Percentiles rank a stretch among this genome's conserved stretches.
Conservation (phyloP, 1,140 invertebrate species). For the Achroia grisella region DNA sequence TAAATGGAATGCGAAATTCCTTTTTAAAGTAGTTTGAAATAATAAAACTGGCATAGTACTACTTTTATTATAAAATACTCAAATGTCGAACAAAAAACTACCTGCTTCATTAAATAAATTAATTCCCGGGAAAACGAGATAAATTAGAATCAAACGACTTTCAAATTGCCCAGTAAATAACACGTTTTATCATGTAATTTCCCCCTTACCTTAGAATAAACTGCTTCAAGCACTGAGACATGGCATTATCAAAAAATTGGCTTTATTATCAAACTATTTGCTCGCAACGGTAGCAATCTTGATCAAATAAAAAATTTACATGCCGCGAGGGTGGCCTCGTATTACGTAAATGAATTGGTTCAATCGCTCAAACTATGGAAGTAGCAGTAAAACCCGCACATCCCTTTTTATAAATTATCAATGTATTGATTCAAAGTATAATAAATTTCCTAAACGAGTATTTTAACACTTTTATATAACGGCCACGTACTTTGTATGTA, state of each 20-base stretch:
- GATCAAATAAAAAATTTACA: conserved; percentile 70
- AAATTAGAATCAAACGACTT: conserved; percentile 55
- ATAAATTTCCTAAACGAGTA: no score
- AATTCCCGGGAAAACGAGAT: conserved; percentile 33
- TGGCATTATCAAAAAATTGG: conserved; percentile 69
- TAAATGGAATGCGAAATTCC: no score
- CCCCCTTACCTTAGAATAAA: conserved; percentile 33
- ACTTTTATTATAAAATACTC: no score
- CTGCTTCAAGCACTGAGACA: conserved; percentile 38
- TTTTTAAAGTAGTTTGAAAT: no score
- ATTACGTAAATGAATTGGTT: conserved; percentile 52
- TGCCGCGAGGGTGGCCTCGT: conserved; percentile 39
- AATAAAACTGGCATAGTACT: no score
- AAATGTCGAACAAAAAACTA: not conserved
- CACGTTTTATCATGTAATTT: conserved; percentile 52
- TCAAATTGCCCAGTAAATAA: conserved; percentile 58
- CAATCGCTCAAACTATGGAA: conserved; percentile 31
- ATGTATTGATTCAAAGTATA: no score
- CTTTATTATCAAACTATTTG: conserved; percentile 64
- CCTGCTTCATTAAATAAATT: conserved; percentile 19
- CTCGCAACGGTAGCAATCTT: conserved; percentile 45
- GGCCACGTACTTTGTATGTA: no score
- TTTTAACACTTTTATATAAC: no score
- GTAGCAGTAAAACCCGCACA: not conserved
- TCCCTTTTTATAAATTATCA: no score